Conservation (phyloP, 2,888 invertebrate species). For the Scotopteryx bipunctaria region DNA sequence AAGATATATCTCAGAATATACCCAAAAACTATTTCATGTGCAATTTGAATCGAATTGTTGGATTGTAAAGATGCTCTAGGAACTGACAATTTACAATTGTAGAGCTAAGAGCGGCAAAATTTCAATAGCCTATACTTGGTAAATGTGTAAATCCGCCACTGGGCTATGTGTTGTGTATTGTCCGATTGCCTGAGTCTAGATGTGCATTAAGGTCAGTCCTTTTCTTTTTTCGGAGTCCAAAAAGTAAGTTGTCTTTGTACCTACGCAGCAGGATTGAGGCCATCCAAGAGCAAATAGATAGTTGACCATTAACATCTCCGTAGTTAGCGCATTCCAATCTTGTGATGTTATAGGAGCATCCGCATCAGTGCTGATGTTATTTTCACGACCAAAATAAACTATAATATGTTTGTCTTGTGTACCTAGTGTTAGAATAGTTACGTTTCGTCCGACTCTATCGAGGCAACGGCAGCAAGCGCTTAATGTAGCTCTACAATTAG, state of each 20-base stretch:
- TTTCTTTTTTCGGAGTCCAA: constrained; percentile 6
- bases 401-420: constrained; percentile 65
- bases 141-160: not conserved
- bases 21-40: no score
- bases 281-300: constrained; percentile 1
- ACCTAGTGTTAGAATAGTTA: constrained; percentile 65
- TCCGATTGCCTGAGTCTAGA: not conserved
- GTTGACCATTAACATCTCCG: constrained; percentile 42
- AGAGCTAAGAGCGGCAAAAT: no score
- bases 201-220: constrained; percentile 1
- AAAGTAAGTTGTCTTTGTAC: constrained; percentile 21
- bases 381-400: constrained; percentile 65
- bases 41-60: no score
- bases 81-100: no score
- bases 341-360: constrained; percentile 51
- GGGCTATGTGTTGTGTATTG: not conserved
- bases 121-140: no score
- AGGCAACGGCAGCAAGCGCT: constrained; percentile 46
- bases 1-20: no score
- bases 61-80: no score
- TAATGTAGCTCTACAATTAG: no score
- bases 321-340: constrained; percentile 78
- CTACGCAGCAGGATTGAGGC: constrained; percentile 29
- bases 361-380: constrained; percentile 59
- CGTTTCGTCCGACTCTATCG: constrained; percentile 56